phyloP scores from a whole-genome alignment of 2,888 invertebrate genomes.

The Chrysolina haemoptera region DNA sequence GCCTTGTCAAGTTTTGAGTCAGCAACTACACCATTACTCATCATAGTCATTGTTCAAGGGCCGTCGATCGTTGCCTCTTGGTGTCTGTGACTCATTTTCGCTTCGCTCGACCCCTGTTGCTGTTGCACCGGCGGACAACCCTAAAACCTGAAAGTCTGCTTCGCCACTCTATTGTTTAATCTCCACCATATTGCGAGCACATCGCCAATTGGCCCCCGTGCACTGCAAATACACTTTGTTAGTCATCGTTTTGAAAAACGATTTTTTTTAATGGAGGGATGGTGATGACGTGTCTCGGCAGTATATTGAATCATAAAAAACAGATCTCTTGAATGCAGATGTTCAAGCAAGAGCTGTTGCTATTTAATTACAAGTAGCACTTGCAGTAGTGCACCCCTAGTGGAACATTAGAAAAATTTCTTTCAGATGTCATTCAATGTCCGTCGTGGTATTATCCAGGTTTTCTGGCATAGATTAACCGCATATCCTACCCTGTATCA shows the following conservation, averaged over 20 bases:
- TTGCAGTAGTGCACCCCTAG: too few relatives aligned
- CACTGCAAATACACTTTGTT: conserved; percentile 35
- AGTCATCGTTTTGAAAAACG: conserved; percentile 38
- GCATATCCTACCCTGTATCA: too few relatives aligned
- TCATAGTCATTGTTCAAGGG: conserved; percentile 66
- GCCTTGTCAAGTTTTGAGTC: conserved; percentile 68
- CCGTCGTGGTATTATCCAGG: too few relatives aligned
- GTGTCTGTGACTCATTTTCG: conserved; percentile 52
- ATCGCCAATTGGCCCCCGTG: conserved; percentile 39
- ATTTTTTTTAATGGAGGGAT: conserved; percentile 17
- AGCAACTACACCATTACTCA: conserved; percentile 65
- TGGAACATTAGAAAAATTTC: too few relatives aligned
- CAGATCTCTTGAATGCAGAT: too few relatives aligned
- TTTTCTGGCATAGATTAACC: too few relatives aligned
- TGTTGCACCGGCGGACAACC: conserved; percentile 25
- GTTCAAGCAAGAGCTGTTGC: too few relatives aligned
- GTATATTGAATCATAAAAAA: conserved; percentile 24
- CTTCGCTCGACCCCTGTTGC: conserved; percentile 29
- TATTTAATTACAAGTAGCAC: too few relatives aligned
- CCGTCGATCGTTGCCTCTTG: conserved; percentile 61
- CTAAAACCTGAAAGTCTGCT: conserved; percentile 11
- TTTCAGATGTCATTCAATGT: too few relatives aligned
- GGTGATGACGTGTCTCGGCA: conserved; percentile 25
- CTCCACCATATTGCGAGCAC: conserved; percentile 44
- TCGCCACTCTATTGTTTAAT: conserved; percentile 44